phyloP scores from a whole-genome alignment of 2,888 invertebrate genomes.

The Drosophila melanocephala region DNA sequence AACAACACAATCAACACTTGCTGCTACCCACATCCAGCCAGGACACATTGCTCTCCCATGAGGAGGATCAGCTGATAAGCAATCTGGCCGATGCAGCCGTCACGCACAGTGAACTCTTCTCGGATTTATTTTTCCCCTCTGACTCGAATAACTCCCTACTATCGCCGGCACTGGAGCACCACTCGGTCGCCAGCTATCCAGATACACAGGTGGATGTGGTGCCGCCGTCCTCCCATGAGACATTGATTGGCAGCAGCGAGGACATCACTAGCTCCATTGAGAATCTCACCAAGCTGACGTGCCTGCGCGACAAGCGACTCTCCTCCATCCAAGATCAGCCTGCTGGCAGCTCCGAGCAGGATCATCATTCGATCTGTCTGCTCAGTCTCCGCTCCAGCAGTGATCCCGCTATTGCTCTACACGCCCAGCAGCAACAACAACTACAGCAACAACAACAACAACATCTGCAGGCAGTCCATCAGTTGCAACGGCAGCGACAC shows the following conservation, averaged over 20 bases:
- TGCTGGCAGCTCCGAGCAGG: slow-evolving; percentile 55
- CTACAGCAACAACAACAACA: slow-evolving; percentile 69
- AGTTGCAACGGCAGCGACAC: slow-evolving; percentile 41
- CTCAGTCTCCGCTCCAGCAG: slow-evolving; percentile 84
- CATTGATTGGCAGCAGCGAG: slow-evolving; percentile 78
- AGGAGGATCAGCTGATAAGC: slow-evolving; percentile 81
- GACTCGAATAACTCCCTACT: slow-evolving; percentile 84
- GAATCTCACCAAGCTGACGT: slow-evolving; percentile 82
- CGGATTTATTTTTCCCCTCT: slow-evolving; percentile 84
- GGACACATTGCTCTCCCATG: slow-evolving; percentile 73
- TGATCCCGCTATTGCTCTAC: slow-evolving; percentile 85
- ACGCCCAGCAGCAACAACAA: slow-evolving; percentile 79
- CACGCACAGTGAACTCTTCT: slow-evolving; percentile 82
- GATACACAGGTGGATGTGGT: slow-evolving; percentile 64
- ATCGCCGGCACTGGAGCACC: slow-evolving; percentile 73
- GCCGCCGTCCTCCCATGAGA: slow-evolving; percentile 60
- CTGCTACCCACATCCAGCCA: slow-evolving; percentile 46
- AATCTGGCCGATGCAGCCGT: slow-evolving; percentile 79
- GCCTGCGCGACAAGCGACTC: slow-evolving; percentile 82
- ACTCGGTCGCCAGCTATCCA: slow-evolving; percentile 59
- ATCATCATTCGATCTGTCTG: slow-evolving; percentile 79
- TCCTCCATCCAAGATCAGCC: slow-evolving; percentile 84
- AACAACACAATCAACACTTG: slow-evolving; percentile 67
- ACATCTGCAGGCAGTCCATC: slow-evolving; percentile 59
- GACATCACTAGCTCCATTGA: slow-evolving; percentile 81